These are phyloP conservation scores for Alcedo atthis DNA, from an alignment of 2,797 vertebrate species.

Conservation along the genomic window DNA sequence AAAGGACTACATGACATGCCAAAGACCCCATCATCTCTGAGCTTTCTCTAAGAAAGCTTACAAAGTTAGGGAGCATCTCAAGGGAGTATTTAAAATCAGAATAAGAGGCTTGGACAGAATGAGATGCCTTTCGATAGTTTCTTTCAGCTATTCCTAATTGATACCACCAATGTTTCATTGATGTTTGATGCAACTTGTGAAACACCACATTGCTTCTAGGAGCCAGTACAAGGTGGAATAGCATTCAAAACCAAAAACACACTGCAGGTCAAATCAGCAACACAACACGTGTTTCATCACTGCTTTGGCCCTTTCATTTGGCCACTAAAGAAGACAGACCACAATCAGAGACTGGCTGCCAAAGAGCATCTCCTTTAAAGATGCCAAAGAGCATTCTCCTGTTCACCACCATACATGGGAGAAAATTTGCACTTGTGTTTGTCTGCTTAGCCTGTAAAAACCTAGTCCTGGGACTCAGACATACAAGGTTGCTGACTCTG, in stretches of 20 bases:
- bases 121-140: neutral
- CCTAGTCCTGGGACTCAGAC: neutral
- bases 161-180: neutral
- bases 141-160: neutral
- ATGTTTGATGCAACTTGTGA: neutral
- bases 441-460: neutral
- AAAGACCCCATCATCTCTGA: neutral
- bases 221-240: neutral
- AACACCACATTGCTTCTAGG: neutral
- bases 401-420: neutral
- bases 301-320: slow-evolving; percentile 3
- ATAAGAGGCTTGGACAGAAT: neutral
- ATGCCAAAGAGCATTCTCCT: too few relatives aligned
- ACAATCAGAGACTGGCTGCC: neutral
- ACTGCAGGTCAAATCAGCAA: neutral
- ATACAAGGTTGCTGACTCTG: neutral
- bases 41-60: neutral
- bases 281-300: neutral
- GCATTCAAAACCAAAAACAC: neutral
- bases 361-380: slow-evolving; percentile 6
- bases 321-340: slow-evolving; percentile 1
- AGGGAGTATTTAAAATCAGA: neutral
- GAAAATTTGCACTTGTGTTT: slow-evolving; percentile 11
- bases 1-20: accelerated
- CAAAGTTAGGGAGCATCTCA: neutral